These are phyloP conservation scores for Apamea anceps DNA, from an alignment of 2,888 invertebrate species.

Conservation along the genomic window DNA sequence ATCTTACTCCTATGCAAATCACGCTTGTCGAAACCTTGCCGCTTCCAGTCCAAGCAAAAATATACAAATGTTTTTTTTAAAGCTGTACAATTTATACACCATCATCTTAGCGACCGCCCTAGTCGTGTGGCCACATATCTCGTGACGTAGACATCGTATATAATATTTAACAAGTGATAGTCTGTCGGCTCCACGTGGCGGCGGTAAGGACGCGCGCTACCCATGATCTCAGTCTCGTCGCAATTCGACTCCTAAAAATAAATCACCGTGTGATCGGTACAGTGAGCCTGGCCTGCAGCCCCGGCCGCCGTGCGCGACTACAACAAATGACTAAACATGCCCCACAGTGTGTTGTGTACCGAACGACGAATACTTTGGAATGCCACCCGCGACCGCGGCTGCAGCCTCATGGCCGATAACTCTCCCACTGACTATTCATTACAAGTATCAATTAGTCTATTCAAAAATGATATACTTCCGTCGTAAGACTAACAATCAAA, in stretches of 20 bases:
- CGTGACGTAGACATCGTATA: slow-evolving; percentile 50
- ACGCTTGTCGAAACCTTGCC: slow-evolving; percentile 80
- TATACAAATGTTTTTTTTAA: slow-evolving; percentile 86
- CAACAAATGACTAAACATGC: slow-evolving; percentile 54
- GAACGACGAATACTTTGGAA: slow-evolving; percentile 62
- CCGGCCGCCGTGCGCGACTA: slow-evolving; percentile 49
- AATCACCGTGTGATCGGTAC: slow-evolving; percentile 62
- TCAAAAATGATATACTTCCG: slow-evolving; percentile 70
- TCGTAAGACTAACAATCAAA: slow-evolving; percentile 70
- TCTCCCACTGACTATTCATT: slow-evolving; percentile 55
- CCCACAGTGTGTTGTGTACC: slow-evolving; percentile 35
- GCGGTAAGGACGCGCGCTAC: slow-evolving; percentile 67
- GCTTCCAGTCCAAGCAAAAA: slow-evolving; percentile 86
- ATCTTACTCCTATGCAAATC: slow-evolving; percentile 81
- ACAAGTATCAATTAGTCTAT: slow-evolving; percentile 65
- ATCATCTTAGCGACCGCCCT: slow-evolving; percentile 74
- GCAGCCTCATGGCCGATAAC: slow-evolving; percentile 42
- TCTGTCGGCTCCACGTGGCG: slow-evolving; percentile 53
- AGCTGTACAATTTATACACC: slow-evolving; percentile 89
- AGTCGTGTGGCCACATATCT: slow-evolving; percentile 67
- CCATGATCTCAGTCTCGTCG: slow-evolving; percentile 81
- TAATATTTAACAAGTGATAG: slow-evolving; percentile 57
- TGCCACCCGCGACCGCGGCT: slow-evolving; percentile 49
- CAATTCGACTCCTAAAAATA: slow-evolving; percentile 75
- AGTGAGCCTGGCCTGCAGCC: slow-evolving; percentile 48